A percentile compares a stretch with the other conserved stretches of the same genome.
Conservation (phyloP, 2,888 invertebrate species). For the Xylophagus ater region DNA sequence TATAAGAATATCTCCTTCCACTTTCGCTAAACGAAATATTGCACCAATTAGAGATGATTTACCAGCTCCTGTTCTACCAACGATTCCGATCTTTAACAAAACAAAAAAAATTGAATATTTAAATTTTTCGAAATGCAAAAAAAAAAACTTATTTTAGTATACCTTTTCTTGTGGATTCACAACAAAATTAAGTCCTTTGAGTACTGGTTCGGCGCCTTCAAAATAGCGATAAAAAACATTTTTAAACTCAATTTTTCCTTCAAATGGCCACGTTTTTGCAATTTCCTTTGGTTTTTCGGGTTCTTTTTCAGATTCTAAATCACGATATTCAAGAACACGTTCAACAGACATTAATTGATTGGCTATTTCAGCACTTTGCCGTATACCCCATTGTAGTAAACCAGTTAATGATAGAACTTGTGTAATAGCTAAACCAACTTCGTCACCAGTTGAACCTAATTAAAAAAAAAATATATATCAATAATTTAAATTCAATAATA, state of each 20-base stretch:
- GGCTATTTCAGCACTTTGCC: constrained; percentile 59
- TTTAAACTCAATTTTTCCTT: constrained; percentile 42
- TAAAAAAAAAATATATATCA: not conserved
- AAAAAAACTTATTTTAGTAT: constrained; percentile 12
- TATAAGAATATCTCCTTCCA: constrained; percentile 55
- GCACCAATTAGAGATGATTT: constrained; percentile 59
- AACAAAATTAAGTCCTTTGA: constrained; percentile 53
- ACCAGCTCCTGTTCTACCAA: constrained; percentile 59
- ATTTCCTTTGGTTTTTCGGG: constrained; percentile 22
- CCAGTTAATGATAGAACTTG: constrained; percentile 42
- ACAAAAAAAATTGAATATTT: not conserved
- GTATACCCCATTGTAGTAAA: constrained; percentile 57
- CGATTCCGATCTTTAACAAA: constrained; percentile 43
- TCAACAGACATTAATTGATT: constrained; percentile 61
- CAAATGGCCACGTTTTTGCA: constrained; percentile 40
- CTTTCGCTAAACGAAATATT: constrained; percentile 45
- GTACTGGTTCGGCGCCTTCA: constrained; percentile 67
- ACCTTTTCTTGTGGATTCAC: constrained; percentile 46
- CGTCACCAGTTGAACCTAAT: constrained; percentile 29
- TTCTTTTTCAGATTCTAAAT: constrained; percentile 35
- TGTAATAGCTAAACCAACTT: constrained; percentile 45
- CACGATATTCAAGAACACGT: constrained; percentile 55
- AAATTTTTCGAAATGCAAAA: not conserved
- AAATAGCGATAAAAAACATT: constrained; percentile 56
- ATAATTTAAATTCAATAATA: not conserved